Evolutionary conservation across 1,140 invertebrate species (phyloP), one percentile per base, ranked within the genome.

Genomic region (Hypothenemus hampei): DNA sequence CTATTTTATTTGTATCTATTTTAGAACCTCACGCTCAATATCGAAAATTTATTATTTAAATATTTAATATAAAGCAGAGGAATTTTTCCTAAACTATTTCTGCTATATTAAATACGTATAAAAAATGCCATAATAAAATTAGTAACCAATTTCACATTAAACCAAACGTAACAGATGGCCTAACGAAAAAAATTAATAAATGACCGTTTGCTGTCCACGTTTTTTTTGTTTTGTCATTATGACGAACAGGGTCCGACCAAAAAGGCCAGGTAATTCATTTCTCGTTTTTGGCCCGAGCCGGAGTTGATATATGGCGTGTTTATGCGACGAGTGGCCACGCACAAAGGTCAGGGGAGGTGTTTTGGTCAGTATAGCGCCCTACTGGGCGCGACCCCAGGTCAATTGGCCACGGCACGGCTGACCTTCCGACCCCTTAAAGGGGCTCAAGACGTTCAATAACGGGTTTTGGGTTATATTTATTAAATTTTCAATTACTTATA

Each of bases 271-370:
- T 58, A 58, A 69, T 69, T 67, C 64, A 61, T 67, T 69, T 68
- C 66, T 68, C 69, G 68, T 69, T 68, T 62, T 53, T 33, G 45
- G 41, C 37, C 36, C 40, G 37, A 47, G 35, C 26, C 37, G 6
- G 36, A 13, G 10, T 64, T 71, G 69, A 71, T 71, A 65, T 66
- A 71, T 70, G 68, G 69, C 58, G 65, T 71, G 69, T 71, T 71
- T 71, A 71, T 71, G 64, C 68, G 69, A 64, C 69, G 68, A 71
- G 69, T 71, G 69, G 68, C 68, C 45, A 55, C 49, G 59, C 60
- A 69, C 67, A 70, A 71, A 69, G 69, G 68, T 69, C 68, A 69
- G 65, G 62, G 69, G 69, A 69, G 68, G 68, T 64, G 63, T 63
- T 67, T 61, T 66, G 69, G 69, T 69, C 68, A 67, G 60, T 65